These are phyloP conservation scores for Epizoanthus scotinus DNA, from an alignment of 92 coral and sea anemone species.

Conservation along the genomic window DNA sequence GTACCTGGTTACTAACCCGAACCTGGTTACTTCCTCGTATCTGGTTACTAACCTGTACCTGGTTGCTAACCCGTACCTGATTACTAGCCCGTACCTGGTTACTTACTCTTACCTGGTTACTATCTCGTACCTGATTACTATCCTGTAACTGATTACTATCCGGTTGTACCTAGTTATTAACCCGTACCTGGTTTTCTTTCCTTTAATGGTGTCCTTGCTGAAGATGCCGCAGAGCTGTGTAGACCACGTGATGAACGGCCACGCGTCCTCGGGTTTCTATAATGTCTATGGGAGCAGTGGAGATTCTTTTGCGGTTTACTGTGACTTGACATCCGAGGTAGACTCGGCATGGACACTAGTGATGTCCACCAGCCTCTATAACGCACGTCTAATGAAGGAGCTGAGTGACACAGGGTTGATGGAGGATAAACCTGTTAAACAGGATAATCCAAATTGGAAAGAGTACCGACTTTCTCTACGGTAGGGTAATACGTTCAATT, in stretches of 20 bases:
- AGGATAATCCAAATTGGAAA: slow-evolving; percentile 19
- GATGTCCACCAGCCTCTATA: slow-evolving; percentile 20
- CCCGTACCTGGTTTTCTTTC: no score
- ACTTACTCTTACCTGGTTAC: no score
- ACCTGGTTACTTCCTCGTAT: no score
- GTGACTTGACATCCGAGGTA: slow-evolving; percentile 20
- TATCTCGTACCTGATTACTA: no score
- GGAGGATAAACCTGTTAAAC: background rate
- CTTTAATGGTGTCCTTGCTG: background rate
- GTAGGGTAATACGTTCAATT: background rate
- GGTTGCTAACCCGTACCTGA: no score
- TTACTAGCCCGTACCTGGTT: no score
- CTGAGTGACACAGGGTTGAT: slow-evolving; percentile 9
- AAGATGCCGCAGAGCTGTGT: slow-evolving; percentile 28
- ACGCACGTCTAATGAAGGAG: slow-evolving; percentile 1
- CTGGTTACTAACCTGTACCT: no score
- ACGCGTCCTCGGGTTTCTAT: slow-evolving; percentile 21
- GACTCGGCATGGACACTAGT: slow-evolving; percentile 29
- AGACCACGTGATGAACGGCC: slow-evolving; percentile 29
- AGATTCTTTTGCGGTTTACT: slow-evolving; percentile 7
- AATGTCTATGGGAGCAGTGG: slow-evolving; percentile 15
- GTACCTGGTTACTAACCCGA: no score
- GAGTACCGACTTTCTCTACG: slow-evolving; percentile 34
- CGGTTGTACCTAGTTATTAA: no score
- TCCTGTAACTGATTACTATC: no score